Evolutionary conservation across 2,113 vertebrate genomes (phyloP).

Genomic region (Danio rerio): GRCz12tu NC_133184.1:55049001-55049500

Average conservation of each 20-base stretch:
- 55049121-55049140: constrained; percentile 12
- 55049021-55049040: neutral
- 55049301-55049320: neutral
- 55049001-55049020: neutral
- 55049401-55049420: too few species aligned
- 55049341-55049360: too few species aligned
- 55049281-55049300: neutral
- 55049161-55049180: constrained; percentile 34
- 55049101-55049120: neutral
- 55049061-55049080: neutral
- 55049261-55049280: constrained; percentile 49
- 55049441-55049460: too few species aligned
- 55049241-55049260: constrained; percentile 47
- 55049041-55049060: neutral
- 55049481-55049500: too few species aligned
- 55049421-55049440: too few species aligned
- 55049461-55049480: too few species aligned
- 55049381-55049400: too few species aligned
- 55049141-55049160: constrained; percentile 61
- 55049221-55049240: constrained; percentile 62
- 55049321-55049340: neutral
- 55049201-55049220: constrained; percentile 40
- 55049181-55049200: constrained; percentile 58
- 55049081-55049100: neutral
- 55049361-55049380: too few species aligned